These are phyloP conservation scores for Agrotis exclamationis DNA, from an alignment of 2,888 invertebrate genomes.

Conservation along the genomic window DNA sequence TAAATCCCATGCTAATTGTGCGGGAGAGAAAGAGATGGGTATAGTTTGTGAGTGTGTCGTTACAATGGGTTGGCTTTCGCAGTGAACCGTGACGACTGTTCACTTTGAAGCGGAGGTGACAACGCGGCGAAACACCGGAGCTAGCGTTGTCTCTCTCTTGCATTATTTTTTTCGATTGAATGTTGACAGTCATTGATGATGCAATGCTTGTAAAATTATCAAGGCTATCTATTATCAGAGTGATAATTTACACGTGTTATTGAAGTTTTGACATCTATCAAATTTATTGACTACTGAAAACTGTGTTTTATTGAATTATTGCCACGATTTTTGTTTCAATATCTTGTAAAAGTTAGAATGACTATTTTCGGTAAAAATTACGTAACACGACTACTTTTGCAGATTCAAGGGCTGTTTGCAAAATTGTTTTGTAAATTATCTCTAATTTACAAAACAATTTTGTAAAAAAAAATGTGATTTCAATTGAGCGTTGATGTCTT, in stretches of 20 bases:
- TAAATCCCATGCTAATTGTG: conserved; percentile 40
- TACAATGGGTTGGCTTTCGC: conserved; percentile 87
- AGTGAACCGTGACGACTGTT: conserved; percentile 87
- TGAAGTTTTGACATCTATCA: conserved; percentile 59
- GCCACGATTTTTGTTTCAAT: conserved; percentile 13
- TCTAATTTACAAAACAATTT: no score
- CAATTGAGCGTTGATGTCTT: conserved; percentile 75
- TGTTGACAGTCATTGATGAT: conserved; percentile 80
- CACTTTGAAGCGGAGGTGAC: conserved; percentile 85
- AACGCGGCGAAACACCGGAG: conserved; percentile 68
- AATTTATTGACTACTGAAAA: conserved; percentile 37
- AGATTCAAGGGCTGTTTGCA: background rate
- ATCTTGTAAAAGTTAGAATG: conserved; percentile 4
- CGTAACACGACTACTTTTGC: background rate
- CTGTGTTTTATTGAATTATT: conserved; percentile 20
- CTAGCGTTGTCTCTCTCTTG: conserved; percentile 78
- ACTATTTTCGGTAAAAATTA: background rate
- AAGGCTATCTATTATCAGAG: conserved; percentile 73
- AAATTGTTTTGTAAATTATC: background rate
- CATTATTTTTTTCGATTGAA: conserved; percentile 76
- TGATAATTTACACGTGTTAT: conserved; percentile 71
- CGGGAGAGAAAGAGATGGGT: conserved; percentile 76
- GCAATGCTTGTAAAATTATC: conserved; percentile 78
- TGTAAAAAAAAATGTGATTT: background rate
- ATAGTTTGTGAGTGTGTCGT: conserved; percentile 68